Conservation (phyloP, 2,797 vertebrate genomes). For the Molossus alvarezi region DNA sequence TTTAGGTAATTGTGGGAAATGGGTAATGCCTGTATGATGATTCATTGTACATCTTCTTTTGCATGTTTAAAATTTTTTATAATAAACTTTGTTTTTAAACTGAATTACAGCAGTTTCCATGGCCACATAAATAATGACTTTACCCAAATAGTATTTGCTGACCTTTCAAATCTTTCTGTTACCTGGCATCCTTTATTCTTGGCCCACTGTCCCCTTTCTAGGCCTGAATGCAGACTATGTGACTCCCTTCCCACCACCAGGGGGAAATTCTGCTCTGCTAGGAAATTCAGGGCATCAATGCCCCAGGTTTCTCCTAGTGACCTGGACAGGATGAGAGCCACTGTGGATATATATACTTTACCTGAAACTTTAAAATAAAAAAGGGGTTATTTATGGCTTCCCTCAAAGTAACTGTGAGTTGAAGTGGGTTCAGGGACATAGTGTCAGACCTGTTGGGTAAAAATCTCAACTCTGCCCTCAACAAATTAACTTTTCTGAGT, state of each 20-base stretch:
- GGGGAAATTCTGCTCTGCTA: background rate
- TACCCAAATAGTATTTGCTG: background rate
- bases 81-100: constrained; percentile 24
- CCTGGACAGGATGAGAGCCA: background rate
- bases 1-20: background rate
- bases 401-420: background rate
- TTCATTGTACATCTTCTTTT: background rate
- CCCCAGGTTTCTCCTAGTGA: background rate
- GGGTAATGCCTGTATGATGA: background rate
- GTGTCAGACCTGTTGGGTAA: background rate
- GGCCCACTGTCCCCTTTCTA: background rate
- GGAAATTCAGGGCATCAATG: background rate
- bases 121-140: background rate
- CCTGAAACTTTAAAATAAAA: background rate
- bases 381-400: background rate
- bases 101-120: background rate
- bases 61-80: constrained; percentile 25
- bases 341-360: background rate
- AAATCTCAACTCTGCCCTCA: background rate
- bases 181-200: background rate
- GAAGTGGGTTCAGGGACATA: background rate
- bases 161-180: background rate
- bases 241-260: background rate
- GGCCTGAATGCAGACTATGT: background rate
- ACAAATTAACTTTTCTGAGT: constrained; percentile 28